Percentiles rank a stretch among this genome's conserved stretches.
These are phyloP conservation scores for Numenius arquata DNA, from an alignment of 2,113 vertebrate species.

Conservation along the genomic window DNA sequence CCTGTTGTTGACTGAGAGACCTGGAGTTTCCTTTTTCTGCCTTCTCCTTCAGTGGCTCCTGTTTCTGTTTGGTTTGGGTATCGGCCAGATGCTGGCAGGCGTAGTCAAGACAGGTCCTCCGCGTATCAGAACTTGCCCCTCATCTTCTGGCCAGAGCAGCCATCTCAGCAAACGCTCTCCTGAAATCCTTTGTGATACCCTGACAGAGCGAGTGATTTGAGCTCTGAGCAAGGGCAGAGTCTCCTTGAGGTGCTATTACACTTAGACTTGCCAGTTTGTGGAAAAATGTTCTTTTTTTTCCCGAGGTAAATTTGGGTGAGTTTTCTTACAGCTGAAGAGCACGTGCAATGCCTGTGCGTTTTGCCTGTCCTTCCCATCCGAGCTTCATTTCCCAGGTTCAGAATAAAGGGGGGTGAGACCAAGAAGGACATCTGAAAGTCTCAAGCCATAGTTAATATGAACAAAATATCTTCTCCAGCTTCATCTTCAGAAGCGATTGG, in stretches of 20 bases:
- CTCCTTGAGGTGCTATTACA: slow-evolving; percentile 34
- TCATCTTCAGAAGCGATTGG: neutral
- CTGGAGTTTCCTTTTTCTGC: neutral
- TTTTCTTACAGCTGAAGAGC: neutral
- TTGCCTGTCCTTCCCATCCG: neutral
- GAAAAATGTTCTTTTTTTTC: neutral
- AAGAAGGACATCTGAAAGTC: neutral
- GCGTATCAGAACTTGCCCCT: neutral
- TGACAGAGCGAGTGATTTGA: neutral
- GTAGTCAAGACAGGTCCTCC: neutral
- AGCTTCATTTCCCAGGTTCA: neutral
- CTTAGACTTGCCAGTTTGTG: neutral
- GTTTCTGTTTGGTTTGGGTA: neutral
- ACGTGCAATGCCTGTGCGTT: neutral
- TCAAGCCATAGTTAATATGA: neutral
- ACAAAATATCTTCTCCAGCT: neutral
- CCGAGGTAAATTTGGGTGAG: neutral
- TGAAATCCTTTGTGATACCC: neutral
- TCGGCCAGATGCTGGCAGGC: neutral
- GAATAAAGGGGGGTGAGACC: neutral
- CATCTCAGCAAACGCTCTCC: neutral
- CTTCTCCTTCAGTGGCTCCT: neutral
- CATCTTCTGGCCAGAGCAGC: neutral
- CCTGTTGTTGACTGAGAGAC: neutral
- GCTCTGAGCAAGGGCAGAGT: slow-evolving; percentile 13